Evolutionary conservation across 1,140 invertebrate genomes (phyloP), one percentile per base, ranked within the genome.

Genomic region (Parasteatoda tepidariorum): DNA sequence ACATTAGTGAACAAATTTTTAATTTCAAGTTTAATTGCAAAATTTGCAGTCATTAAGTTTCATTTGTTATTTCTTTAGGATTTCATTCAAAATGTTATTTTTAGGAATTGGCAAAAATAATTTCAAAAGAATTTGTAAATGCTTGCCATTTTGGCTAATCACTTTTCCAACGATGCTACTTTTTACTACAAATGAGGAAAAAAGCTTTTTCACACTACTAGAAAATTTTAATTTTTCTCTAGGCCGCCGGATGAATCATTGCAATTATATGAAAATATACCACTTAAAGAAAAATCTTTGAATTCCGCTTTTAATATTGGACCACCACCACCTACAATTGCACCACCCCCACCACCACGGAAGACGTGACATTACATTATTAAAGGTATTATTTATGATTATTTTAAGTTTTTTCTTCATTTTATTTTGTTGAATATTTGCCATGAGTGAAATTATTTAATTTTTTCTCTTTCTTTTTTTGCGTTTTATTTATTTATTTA

Each of bases 221-320:
- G 75, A 34, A 57, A 18, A 11, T 24, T 28, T 70, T 28, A 61
- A 22, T 85, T 83, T 86, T 86, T n/a, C 81, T 88, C 87, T 84
- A 88, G 88, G 30, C 87, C 88, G 13, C 88, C 88, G 30, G 88
- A 89, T 71, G 85, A 88, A 33, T 87, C 88, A 1, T 86, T 87
- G 54, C 88, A 89, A 86, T 88, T 89, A 30, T 90, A 90, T 84
- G 89, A 89, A 83, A 90, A 90, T 83, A 87, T 90, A 74, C 89
- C 89, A 38, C 67, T 89, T 24, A 88, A 89, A 83, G 88, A 89
- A 67, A 87, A 88, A 38, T 64, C 76, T 70, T 84, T 86, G 2
- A 57, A 75, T 9, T 85, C 85, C 33, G 85, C 70, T 61, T 86
- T 87, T 74, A 88, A 87, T 78, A 88, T 87, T 34, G 87, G 86